Percentiles rank a stretch among this genome's conserved stretches.
phyloP scores from a whole-genome alignment of 2,888 invertebrate species.

The Chaetogeoica ovagalla region DNA sequence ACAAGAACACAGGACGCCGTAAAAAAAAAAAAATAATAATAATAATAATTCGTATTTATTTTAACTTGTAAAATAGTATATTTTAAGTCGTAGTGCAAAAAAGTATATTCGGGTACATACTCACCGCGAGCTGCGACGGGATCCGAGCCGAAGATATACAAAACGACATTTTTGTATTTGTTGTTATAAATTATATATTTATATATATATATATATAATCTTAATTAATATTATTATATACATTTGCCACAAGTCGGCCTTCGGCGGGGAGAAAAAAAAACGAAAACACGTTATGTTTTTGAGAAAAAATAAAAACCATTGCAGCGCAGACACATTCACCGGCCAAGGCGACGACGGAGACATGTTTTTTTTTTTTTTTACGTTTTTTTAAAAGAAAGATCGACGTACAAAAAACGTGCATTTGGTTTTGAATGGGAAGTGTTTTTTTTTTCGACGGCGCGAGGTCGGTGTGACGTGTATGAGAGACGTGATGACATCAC shows the following conservation, averaged over 20 bases:
- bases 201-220: background rate
- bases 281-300: background rate
- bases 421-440: constrained; percentile 16
- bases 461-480: background rate
- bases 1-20: no score
- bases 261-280: background rate
- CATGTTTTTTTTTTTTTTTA: background rate
- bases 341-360: constrained; percentile 8
- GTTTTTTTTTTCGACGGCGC: background rate
- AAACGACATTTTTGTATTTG: no score
- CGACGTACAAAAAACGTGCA: constrained; percentile 3
- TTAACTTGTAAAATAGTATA: no score
- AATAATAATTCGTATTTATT: no score
- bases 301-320: background rate
- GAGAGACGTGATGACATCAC: constrained; percentile 6
- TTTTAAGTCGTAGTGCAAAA: no score
- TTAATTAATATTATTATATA: no score
- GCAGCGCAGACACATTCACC: background rate
- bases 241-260: constrained; percentile 12
- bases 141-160: no score
- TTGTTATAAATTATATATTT: no score
- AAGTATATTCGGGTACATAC: no score
- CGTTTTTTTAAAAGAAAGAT: background rate
- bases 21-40: no score
- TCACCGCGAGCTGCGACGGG: no score